Conservation (phyloP, 2,888 invertebrate species). For the Heliconius sara region DNA sequence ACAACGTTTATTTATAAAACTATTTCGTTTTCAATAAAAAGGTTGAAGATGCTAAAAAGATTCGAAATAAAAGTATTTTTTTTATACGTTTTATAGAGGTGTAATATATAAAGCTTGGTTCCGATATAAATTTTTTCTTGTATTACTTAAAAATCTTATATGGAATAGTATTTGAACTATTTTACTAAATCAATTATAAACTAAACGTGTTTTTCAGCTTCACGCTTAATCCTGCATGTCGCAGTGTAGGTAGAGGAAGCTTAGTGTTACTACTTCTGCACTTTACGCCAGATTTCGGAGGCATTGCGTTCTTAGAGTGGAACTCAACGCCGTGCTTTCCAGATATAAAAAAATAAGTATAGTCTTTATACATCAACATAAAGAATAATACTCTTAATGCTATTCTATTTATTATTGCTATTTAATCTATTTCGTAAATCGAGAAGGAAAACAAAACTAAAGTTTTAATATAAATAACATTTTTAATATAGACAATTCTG, state of each 20-base stretch:
- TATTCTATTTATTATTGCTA: too few relatives aligned
- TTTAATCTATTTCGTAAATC: too few relatives aligned
- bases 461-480: neutral
- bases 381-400: too few relatives aligned
- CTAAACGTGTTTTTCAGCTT: neutral
- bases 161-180: neutral
- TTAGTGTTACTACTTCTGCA: too few relatives aligned
- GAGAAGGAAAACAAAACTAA: neutral
- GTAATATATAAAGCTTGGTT: neutral
- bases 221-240: too few relatives aligned
- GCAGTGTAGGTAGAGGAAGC: too few relatives aligned
- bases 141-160: neutral
- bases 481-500: too few relatives aligned
- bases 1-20: slow-evolving; percentile 13
- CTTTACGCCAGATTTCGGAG: too few relatives aligned
- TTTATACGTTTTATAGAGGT: neutral
- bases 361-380: too few relatives aligned
- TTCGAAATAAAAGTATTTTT: neutral
- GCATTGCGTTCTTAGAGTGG: too few relatives aligned
- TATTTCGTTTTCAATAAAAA: neutral
- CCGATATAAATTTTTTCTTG: neutral
- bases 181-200: neutral
- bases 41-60: neutral
- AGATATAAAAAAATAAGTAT: too few relatives aligned
- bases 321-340: too few relatives aligned